Evolutionary conservation across 2,113 vertebrate species (phyloP), one percentile per base, ranked within the genome.

Genomic region (Tilapia sparmanii): DNA sequence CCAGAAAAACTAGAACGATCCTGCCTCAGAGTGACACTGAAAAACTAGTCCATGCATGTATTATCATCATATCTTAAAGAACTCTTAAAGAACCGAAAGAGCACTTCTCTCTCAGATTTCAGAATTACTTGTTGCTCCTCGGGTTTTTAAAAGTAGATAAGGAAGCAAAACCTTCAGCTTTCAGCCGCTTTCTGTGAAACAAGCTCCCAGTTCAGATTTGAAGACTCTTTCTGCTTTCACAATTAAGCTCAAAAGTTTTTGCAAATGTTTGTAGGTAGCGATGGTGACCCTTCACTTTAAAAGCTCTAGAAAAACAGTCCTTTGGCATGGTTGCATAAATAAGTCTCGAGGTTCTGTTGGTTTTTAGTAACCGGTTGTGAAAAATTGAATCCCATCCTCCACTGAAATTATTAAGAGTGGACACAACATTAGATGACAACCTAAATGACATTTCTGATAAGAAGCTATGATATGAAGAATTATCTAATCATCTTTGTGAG

Each of bases 371-470:
- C 9, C 9, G 8, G 3, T 24, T 40, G 15, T 38, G 35, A 12
- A 6, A 68, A 40, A 68, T 15, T 68, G 0, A 16, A 71, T 71
- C n/a, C n/a, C 3, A 1, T 22, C 1, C 4, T 68, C 63, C 0
- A 68, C 33, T 40, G 0, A 68, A 68, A 22, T 29, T 16, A 29
- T 40, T 40, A 40, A 5, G 35, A 71, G 63, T 42, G n/a, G n/a
- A 42, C n/a, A 42, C 66, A 71, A 24, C 38, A 24, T 71, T 71
- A 40, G 35, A 68, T 15, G 66, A 42, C n/a, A 71, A 22, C 12
- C 5, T 6, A 42, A 71, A 4, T 8, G 3, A 40, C 35, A 22
- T 22, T 68, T 68, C 63, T 68, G 63, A 15, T 40, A 54, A 7
- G 42, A 15, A 15, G 42, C 38, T 40, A 40, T 40, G 38, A 40